Evolutionary conservation across 2,797 vertebrate species (phyloP).

Genomic region (Argya squamiceps): DNA sequence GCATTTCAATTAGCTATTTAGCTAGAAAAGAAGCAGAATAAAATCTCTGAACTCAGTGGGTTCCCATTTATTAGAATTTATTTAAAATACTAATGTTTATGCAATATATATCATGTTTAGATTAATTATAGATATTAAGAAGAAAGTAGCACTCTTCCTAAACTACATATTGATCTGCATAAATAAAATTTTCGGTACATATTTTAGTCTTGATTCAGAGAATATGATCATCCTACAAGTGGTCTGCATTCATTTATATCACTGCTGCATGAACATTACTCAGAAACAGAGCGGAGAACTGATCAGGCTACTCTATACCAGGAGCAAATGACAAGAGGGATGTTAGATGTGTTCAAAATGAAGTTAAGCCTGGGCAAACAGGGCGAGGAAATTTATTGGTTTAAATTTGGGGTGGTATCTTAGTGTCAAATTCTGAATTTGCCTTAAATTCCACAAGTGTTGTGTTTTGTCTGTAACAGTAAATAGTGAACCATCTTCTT

Average conservation of each 20-base stretch:
- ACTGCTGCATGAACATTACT: not conserved
- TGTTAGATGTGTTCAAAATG: not conserved
- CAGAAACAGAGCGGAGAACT: not conserved
- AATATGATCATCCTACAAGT: not conserved
- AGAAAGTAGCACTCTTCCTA: not conserved
- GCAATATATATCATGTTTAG: not conserved
- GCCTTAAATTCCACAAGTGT: not conserved
- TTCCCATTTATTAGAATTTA: not conserved
- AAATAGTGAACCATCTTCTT: not conserved
- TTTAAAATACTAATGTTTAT: not conserved
- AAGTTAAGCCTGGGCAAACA: not conserved
- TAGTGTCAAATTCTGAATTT: not conserved
- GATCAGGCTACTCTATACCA: not conserved
- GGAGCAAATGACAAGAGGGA: not conserved
- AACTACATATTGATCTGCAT: not conserved
- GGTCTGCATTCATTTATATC: not conserved
- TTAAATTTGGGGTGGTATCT: not conserved
- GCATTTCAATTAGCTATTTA: not conserved
- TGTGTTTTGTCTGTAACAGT: not conserved
- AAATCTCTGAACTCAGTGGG: not conserved
- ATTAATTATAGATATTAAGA: not conserved
- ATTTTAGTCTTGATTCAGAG: not conserved
- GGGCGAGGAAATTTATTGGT: fast-evolving
- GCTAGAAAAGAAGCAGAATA: not conserved
- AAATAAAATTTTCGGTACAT: not conserved